Base-by-base conservation (phyloP, 1,140 invertebrate species). In the Stegodyphus mimosarum region DNA sequence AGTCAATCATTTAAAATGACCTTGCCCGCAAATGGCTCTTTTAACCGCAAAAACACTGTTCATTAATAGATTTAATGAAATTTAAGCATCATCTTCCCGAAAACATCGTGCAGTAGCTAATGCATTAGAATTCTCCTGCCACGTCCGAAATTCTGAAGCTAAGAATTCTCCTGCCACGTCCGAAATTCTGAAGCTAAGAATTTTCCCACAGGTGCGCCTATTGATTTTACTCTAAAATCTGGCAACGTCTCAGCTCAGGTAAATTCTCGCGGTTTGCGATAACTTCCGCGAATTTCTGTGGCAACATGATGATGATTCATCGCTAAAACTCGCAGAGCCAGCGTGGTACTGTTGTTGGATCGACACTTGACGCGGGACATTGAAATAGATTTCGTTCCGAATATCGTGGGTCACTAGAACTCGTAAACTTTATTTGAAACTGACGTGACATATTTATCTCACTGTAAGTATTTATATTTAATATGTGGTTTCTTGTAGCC, bases 231-330 rank as follows among this genome's bases (percentile, higher is more conserved):
- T 60, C 55, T 5, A 60, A 60, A 5, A 60, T 60, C 9, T 60
- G 55, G 55, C 55, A 60, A 60, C 55, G 55, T 60, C 15, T 60
- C 17, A 18, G 33, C 74, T n/a, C 74, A 64, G 55, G 55, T 64
- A 66, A n/a, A 49, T 64, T 76, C 74, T 76, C 15, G 33, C 6
- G 64, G 60, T 49, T 49, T 49, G 74, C 74, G 74, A 53, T 53
- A 76, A 51, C 55, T 76, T 76, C 60, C 60, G 60, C n/a, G 60
- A 66, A 76, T 49, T 50, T 70, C 11, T 15, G 66, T 72, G 69
- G 77, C 77, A 70, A 72, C 53, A 52, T 72, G 13, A 49, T 70
- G 66, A 53, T 80, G 77, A 80, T 15, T 80, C 77, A 80, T 80
- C 66, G n/a, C n/a, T 55, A 53, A 70, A 69, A 70, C 77, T 80